These are phyloP conservation scores for Orbicella faveolata DNA, from an alignment of 64 coral and sea anemone species.

Conservation along the genomic window DNA sequence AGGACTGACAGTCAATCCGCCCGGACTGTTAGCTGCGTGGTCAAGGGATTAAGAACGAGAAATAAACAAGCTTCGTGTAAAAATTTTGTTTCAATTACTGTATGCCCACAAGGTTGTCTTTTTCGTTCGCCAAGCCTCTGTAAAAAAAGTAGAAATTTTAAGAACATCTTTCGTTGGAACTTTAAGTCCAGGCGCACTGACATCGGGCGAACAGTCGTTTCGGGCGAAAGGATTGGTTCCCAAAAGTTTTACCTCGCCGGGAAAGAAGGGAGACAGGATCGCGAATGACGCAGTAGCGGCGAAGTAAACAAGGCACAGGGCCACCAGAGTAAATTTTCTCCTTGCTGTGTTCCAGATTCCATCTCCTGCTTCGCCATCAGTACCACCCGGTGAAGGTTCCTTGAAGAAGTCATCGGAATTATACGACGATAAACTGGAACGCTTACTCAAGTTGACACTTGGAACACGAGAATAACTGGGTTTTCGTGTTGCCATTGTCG, in stretches of 20 bases:
- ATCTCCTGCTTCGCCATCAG: background rate
- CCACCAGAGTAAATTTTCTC: conserved; percentile 75
- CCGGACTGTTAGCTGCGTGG: too few species aligned
- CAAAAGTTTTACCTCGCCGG: conserved; percentile 58
- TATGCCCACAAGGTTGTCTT: too few species aligned
- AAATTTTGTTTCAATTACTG: too few species aligned
- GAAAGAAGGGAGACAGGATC: conserved; percentile 87
- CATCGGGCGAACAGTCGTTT: too few species aligned
- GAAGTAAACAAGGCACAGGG: conserved; percentile 75
- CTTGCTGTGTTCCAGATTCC: conserved; percentile 56
- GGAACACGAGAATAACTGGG: conserved; percentile 13
- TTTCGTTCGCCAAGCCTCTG: too few species aligned
- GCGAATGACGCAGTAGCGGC: conserved; percentile 75
- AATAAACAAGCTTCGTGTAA: too few species aligned
- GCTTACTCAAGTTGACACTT: conserved; percentile 5
- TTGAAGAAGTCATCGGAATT: background rate
- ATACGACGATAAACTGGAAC: background rate
- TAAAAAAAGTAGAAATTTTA: too few species aligned
- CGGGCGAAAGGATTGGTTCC: too few species aligned
- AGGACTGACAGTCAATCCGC: too few species aligned
- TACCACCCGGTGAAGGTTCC: background rate
- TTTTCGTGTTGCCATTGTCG: background rate
- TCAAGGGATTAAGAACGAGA: too few species aligned
- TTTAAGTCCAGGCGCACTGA: too few species aligned
- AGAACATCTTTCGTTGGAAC: too few species aligned